phyloP scores from a whole-genome alignment of 2,888 invertebrate genomes.

The Pheosia gnoma region DNA sequence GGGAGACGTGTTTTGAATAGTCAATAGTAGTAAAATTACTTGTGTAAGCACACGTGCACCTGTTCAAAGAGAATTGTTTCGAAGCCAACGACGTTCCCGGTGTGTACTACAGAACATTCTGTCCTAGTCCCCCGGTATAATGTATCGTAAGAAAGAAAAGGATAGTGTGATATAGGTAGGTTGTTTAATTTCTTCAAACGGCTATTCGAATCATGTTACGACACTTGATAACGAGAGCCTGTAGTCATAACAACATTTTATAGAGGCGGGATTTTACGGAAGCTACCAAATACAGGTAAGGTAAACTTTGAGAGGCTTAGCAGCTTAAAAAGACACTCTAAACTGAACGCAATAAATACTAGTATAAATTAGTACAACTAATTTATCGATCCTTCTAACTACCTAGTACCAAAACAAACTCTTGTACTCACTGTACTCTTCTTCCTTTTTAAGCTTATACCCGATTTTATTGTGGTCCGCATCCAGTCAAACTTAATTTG shows the following conservation, averaged over 20 bases:
- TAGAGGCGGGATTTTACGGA: slow-evolving; percentile 5
- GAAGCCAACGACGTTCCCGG: slow-evolving; percentile 40
- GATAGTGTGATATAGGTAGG: slow-evolving; percentile 11
- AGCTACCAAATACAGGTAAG: background rate
- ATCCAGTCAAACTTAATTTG: too few species aligned
- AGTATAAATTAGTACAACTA: too few species aligned
- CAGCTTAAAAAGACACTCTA: background rate
- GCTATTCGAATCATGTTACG: slow-evolving; percentile 20
- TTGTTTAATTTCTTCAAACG: slow-evolving; percentile 14
- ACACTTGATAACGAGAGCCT: slow-evolving; percentile 14
- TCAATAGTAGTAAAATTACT: slow-evolving; percentile 65
- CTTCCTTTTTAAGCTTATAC: too few species aligned
- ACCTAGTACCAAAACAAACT: too few species aligned
- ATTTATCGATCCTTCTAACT: too few species aligned
- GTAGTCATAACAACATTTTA: slow-evolving; percentile 10
- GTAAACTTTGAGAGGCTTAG: background rate
- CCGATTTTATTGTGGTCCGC: too few species aligned
- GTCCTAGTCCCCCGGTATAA: slow-evolving; percentile 17
- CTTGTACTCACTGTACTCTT: too few species aligned
- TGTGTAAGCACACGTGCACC: slow-evolving; percentile 72
- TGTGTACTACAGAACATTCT: slow-evolving; percentile 37
- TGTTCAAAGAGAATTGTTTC: slow-evolving; percentile 74
- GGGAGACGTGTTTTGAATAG: slow-evolving; percentile 56
- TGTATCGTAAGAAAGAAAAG: slow-evolving; percentile 16
- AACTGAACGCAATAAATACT: background rate